Percentiles rank a stretch among this genome's conserved stretches.
Evolutionary conservation across 2,888 invertebrate genomes (phyloP).

Genomic region (Eristalis arbustorum): DNA sequence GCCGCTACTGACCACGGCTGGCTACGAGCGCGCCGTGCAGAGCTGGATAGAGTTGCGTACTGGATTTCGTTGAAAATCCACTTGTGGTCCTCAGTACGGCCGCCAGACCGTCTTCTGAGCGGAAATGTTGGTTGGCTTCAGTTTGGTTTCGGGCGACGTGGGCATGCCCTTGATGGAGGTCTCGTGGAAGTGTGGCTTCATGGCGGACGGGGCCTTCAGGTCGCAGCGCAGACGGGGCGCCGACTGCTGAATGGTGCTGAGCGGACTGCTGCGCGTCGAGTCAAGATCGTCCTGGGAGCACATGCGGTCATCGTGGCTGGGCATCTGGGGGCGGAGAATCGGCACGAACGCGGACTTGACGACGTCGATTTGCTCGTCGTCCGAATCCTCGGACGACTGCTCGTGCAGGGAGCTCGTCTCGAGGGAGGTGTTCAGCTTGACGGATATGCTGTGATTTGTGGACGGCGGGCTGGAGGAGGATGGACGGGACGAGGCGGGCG

Average conservation of each 20-base stretch:
- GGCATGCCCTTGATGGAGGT: slow-evolving; percentile 75
- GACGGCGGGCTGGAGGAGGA: slow-evolving; percentile 78
- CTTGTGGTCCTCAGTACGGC: slow-evolving; percentile 82
- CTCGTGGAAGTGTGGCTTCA: slow-evolving; percentile 81
- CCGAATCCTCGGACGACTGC: slow-evolving; percentile 83
- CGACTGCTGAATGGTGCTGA: slow-evolving; percentile 80
- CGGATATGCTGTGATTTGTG: slow-evolving; percentile 70
- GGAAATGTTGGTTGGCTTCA: slow-evolving; percentile 82
- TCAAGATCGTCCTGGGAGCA: slow-evolving; percentile 74
- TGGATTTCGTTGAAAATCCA: slow-evolving; percentile 60
- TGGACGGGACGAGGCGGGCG: slow-evolving; percentile 79
- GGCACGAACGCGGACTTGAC: slow-evolving; percentile 89
- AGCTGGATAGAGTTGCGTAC: slow-evolving; percentile 35
- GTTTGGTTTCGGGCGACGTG: slow-evolving; percentile 80
- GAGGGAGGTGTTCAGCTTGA: slow-evolving; percentile 82
- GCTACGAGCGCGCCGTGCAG: not conserved
- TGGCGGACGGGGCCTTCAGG: slow-evolving; percentile 83
- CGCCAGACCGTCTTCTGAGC: slow-evolving; percentile 87
- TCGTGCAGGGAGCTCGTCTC: slow-evolving; percentile 84
- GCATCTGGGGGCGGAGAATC: slow-evolving; percentile 81
- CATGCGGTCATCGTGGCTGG: slow-evolving; percentile 76
- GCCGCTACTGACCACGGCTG: not conserved
- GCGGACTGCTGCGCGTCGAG: slow-evolving; percentile 76
- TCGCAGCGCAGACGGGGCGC: slow-evolving; percentile 82
- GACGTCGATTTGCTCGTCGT: slow-evolving; percentile 88